Conservation (phyloP, 2,113 vertebrate genomes). For the Cololabis saira region DNA sequence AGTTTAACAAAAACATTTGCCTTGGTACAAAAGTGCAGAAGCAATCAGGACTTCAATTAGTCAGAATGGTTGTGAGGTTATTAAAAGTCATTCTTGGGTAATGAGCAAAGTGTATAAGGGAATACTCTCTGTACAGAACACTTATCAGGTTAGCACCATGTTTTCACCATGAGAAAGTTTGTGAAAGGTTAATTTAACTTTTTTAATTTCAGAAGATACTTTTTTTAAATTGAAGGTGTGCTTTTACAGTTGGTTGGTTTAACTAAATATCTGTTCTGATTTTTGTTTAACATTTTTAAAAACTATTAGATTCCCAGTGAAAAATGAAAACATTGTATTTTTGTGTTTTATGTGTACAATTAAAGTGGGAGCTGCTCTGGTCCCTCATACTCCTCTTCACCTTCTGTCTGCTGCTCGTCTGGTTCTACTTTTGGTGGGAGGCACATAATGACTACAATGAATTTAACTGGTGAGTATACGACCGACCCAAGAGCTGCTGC, state of each 20-base stretch:
- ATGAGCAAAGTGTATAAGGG: constrained; percentile 61
- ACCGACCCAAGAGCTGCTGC: too few species aligned
- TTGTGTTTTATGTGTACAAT: constrained; percentile 50
- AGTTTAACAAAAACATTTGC: too few species aligned
- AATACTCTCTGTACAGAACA: constrained; percentile 41
- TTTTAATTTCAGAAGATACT: constrained; percentile 1
- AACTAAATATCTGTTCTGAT: neutral
- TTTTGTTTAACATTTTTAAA: too few species aligned
- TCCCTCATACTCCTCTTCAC: constrained; percentile 91
- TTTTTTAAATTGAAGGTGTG: constrained; percentile 5
- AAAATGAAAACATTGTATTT: constrained; percentile 9
- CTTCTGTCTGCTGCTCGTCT: constrained; percentile 90
- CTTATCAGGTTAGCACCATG: constrained; percentile 2
- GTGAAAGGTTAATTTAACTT: constrained; percentile 18
- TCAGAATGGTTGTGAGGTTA: constrained; percentile 29
- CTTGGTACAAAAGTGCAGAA: constrained; percentile 6
- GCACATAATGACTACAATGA: constrained; percentile 95
- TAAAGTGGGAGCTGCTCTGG: constrained; percentile 94
- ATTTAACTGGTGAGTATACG: constrained; percentile 94
- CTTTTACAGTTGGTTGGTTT: neutral
- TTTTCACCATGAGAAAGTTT: neutral
- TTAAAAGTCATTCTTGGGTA: constrained; percentile 52
- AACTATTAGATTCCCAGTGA: neutral
- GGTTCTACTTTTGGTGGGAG: constrained; percentile 99
- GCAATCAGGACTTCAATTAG: constrained; percentile 34